These are phyloP conservation scores for Melanaphis sacchari DNA, from an alignment of 1,140 invertebrate genomes.

Conservation along the genomic window DNA sequence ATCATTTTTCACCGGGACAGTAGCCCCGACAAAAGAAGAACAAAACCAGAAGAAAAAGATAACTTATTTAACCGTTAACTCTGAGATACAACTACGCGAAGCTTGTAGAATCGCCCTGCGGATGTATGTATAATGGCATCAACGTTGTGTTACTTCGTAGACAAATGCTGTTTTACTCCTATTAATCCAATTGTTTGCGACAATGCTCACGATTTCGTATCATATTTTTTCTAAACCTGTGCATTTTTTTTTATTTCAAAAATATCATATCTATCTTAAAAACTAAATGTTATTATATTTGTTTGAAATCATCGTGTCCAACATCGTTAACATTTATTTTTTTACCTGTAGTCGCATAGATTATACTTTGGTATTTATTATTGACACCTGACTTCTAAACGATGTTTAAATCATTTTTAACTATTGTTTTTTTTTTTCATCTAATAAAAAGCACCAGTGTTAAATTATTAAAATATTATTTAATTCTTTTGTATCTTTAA, in stretches of 20 bases:
- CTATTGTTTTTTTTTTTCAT: neutral
- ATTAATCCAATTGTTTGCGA: neutral
- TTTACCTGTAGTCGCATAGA: neutral
- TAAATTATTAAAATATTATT: neutral
- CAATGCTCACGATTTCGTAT: neutral
- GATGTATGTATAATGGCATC: neutral
- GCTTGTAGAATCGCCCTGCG: neutral
- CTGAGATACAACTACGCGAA: neutral
- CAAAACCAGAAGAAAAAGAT: neutral
- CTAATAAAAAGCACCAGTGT: neutral
- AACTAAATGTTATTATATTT: neutral
- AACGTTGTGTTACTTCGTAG: neutral
- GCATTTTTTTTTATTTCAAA: neutral
- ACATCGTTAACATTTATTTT: neutral
- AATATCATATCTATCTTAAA: neutral
- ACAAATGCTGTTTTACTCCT: neutral
- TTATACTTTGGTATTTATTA: neutral
- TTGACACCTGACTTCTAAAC: neutral
- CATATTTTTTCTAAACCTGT: neutral
- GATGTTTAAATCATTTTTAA: neutral
- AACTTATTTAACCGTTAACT: slow-evolving; percentile 42
- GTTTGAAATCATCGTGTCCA: neutral
- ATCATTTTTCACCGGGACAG: slow-evolving; percentile 42
- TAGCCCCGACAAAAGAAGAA: slow-evolving; percentile 33
- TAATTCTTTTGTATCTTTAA: neutral